Evolutionary conservation across 2,113 vertebrate species (phyloP).

Genomic region (Brachyhypopomus gauderio): DNA sequence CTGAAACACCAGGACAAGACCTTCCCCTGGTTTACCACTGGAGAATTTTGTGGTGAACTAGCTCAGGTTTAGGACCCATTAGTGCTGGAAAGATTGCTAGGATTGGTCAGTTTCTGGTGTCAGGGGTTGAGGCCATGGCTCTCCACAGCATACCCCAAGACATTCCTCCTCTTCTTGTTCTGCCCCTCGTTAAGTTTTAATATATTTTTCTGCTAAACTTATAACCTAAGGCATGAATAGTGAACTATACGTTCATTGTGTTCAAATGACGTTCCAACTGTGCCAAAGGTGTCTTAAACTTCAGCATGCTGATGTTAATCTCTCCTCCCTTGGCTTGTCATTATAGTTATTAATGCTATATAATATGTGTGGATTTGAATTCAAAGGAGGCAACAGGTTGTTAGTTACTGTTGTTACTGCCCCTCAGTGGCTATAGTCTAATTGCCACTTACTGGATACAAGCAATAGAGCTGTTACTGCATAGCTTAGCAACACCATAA

Average conservation of each 20-base stretch:
- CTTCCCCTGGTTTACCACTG: no score
- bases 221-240: no score
- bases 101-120: no score
- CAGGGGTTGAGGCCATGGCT: no score
- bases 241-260: no score
- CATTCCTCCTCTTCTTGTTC: neutral
- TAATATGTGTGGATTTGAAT: neutral
- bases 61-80: no score
- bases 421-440: neutral
- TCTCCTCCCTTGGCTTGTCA: neutral
- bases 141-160: neutral
- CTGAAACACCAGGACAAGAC: no score
- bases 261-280: no score
- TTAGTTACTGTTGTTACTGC: neutral
- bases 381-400: neutral
- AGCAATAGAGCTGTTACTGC: neutral
- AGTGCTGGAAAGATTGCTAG: no score
- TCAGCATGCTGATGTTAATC: neutral
- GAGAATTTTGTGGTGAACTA: no score
- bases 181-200: neutral
- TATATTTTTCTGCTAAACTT: neutral
- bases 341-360: neutral
- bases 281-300: neutral
- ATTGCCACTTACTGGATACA: neutral
- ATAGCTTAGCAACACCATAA: neutral